Conservation (phyloP, 2,113 vertebrate genomes). For the Ramphastos sulfuratus region DNA sequence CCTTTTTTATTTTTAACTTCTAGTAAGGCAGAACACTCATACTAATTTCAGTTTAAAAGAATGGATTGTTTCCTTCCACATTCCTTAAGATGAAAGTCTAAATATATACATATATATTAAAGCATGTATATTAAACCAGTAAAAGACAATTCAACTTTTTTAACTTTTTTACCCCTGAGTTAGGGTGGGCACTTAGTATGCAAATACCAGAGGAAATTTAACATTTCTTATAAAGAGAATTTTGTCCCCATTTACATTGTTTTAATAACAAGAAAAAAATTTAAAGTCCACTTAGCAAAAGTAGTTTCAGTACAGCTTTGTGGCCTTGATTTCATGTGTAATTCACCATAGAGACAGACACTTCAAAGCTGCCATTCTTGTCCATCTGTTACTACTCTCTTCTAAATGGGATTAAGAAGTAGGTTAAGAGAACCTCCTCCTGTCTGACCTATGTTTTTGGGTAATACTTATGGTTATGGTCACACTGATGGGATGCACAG, state of each 20-base stretch:
- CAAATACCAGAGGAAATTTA: neutral
- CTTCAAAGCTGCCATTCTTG: neutral
- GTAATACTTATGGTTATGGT: neutral
- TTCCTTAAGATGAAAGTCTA: neutral
- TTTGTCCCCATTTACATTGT: neutral
- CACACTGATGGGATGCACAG: neutral
- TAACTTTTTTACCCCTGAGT: neutral
- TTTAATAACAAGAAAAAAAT: neutral
- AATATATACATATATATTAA: slow-evolving; percentile 47
- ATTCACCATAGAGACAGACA: neutral
- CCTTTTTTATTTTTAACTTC: neutral
- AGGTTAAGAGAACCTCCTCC: neutral
- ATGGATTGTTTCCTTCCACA: neutral
- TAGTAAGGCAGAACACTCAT: neutral
- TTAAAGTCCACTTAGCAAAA: neutral
- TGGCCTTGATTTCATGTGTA: neutral
- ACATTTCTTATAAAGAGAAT: neutral
- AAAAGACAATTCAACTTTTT: neutral
- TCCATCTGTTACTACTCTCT: neutral
- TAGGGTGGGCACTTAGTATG: neutral
- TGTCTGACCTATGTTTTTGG: neutral
- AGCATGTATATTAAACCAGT: neutral
- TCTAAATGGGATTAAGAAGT: neutral
- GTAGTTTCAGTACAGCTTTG: neutral
- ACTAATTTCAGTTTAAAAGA: slow-evolving; percentile 26